A percentile compares a stretch with the other conserved stretches of the same genome.
These are phyloP conservation scores for Eupithecia subumbrata DNA, from an alignment of 2,888 invertebrate genomes.

Conservation along the genomic window DNA sequence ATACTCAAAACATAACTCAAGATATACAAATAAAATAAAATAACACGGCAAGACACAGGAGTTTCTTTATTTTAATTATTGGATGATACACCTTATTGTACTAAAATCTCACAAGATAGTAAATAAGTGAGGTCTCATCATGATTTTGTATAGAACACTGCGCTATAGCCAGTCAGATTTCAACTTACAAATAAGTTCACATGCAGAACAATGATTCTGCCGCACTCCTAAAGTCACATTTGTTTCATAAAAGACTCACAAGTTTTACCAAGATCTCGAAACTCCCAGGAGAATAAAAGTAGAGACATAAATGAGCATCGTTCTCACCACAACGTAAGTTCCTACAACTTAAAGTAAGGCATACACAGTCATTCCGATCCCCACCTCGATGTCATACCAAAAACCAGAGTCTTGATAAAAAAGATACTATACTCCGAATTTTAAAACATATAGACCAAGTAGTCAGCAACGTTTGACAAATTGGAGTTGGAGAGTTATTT, in stretches of 20 bases:
- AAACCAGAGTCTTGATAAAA: background rate
- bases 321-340: constrained; percentile 31
- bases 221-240: background rate
- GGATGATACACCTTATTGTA: too few relatives aligned
- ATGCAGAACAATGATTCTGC: background rate
- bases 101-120: too few relatives aligned
- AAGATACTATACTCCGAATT: too few relatives aligned
- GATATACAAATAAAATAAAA: too few relatives aligned
- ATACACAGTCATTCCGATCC: background rate
- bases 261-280: background rate
- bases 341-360: constrained; percentile 18
- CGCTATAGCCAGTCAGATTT: background rate
- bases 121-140: too few relatives aligned
- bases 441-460: too few relatives aligned
- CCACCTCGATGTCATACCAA: background rate
- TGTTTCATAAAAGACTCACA: constrained; percentile 2
- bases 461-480: too few relatives aligned
- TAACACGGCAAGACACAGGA: too few relatives aligned
- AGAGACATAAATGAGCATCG: constrained; percentile 26
- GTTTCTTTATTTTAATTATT: too few relatives aligned
- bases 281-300: constrained; percentile 20
- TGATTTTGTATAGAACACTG: background rate
- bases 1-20: too few relatives aligned
- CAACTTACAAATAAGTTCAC: background rate
- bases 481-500: too few relatives aligned